A percentile compares a stretch with the other conserved stretches of the same genome.
Conservation (phyloP, 30 jellyfish, hydroid and myxozoan species). For the Sanderia malayensis region DNA sequence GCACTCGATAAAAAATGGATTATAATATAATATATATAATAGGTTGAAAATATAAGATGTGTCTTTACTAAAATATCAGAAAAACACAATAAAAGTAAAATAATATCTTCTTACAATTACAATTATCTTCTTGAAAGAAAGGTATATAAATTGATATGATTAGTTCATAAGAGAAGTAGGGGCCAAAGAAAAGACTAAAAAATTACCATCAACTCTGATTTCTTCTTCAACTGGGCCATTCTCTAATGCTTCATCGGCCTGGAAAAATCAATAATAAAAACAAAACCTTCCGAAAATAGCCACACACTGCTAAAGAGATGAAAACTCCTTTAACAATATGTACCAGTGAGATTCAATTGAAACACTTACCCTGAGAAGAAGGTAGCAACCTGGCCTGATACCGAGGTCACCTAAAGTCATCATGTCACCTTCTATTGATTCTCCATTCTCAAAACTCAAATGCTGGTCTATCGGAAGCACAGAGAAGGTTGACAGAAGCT, state of each 20-base stretch:
- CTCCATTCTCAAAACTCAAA: constrained; percentile 53
- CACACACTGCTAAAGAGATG: no score
- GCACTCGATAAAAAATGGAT: neutral
- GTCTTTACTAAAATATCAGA: no score
- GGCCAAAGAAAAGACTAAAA: neutral
- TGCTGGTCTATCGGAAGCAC: constrained; percentile 81
- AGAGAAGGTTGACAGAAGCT: constrained; percentile 68
- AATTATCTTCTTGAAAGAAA: no score
- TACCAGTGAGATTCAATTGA: no score
- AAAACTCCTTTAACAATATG: no score
- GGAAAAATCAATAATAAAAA: no score
- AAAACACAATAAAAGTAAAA: no score
- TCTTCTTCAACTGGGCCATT: neutral
- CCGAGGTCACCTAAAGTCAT: constrained; percentile 61
- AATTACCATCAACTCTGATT: neutral
- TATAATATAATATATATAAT: no score
- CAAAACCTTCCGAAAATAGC: no score
- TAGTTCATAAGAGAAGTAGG: neutral
- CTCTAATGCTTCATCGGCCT: neutral
- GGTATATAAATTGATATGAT: no score
- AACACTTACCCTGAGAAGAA: constrained; percentile 41
- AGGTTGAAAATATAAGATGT: no score
- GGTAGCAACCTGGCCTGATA: constrained; percentile 47
- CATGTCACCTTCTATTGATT: constrained; percentile 51
- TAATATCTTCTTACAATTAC: no score